Conservation (phyloP, 1,140 invertebrate genomes). For the Heliconius congener region DNA sequence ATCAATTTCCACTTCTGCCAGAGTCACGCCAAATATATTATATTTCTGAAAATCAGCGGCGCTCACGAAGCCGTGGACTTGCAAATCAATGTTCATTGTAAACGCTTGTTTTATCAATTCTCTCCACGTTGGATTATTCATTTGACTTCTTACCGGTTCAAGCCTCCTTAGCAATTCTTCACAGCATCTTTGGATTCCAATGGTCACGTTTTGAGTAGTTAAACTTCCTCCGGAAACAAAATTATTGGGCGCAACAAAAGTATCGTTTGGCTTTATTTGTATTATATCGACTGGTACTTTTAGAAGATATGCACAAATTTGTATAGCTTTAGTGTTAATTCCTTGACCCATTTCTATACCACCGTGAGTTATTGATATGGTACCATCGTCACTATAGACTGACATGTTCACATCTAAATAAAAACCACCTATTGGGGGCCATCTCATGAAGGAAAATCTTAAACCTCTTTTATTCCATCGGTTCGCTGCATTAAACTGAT, state of each 20-base stretch:
- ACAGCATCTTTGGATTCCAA: slow-evolving; percentile 85
- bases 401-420: slow-evolving; percentile 84
- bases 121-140: slow-evolving; percentile 84
- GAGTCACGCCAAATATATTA: slow-evolving; percentile 83
- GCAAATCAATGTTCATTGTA: slow-evolving; percentile 83
- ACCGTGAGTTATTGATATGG: slow-evolving; percentile 87
- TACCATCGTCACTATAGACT: slow-evolving; percentile 88
- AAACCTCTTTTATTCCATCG: slow-evolving; percentile 89
- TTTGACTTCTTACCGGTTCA: slow-evolving; percentile 81
- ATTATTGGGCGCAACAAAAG: slow-evolving; percentile 77
- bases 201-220: slow-evolving; percentile 54
- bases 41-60: slow-evolving; percentile 81
- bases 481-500: slow-evolving; percentile 84
- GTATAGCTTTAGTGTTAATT: slow-evolving; percentile 83
- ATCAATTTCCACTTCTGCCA: slow-evolving; percentile 88
- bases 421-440: slow-evolving; percentile 74
- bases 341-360: slow-evolving; percentile 93
- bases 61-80: slow-evolving; percentile 78
- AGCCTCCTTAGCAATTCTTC: slow-evolving; percentile 83
- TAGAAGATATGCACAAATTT: slow-evolving; percentile 87
- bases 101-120: slow-evolving; percentile 82
- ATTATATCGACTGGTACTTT: slow-evolving; percentile 87
- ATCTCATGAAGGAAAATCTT: slow-evolving; percentile 84
- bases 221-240: slow-evolving; percentile 83
- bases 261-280: slow-evolving; percentile 84